Percentiles rank a stretch among this genome's conserved stretches.
phyloP scores from a whole-genome alignment of 2,888 invertebrate species.

The Philereme transversata region DNA sequence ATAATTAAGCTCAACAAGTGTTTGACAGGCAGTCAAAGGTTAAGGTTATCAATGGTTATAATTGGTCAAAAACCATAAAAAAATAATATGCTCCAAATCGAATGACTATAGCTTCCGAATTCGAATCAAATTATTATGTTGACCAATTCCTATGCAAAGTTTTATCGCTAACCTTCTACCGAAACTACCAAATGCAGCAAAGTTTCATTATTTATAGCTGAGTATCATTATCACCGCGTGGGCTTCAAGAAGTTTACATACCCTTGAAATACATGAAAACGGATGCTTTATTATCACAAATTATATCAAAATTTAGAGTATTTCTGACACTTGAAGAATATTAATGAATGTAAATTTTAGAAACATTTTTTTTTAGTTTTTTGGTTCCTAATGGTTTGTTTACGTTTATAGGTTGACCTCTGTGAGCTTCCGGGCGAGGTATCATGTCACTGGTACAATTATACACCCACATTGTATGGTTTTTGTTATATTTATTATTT shows the following conservation, averaged over 20 bases:
- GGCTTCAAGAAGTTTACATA: constrained; percentile 8
- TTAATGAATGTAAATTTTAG: constrained; percentile 42
- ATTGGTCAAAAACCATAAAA: not conserved
- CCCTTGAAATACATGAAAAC: constrained; percentile 29
- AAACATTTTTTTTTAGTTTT: constrained; percentile 27
- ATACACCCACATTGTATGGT: constrained; percentile 26
- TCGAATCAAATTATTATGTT: constrained; percentile 8
- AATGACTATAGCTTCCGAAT: constrained; percentile 22
- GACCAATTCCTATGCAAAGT: constrained; percentile 18
- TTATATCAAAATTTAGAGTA: constrained; percentile 24
- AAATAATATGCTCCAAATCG: constrained; percentile 11
- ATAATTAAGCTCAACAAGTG: too few relatives aligned
- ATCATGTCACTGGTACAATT: constrained; percentile 31
- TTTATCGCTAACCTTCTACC: constrained; percentile 19
- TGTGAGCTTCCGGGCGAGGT: constrained; percentile 44
- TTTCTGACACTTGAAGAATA: constrained; percentile 43
- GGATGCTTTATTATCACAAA: constrained; percentile 23
- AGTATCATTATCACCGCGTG: constrained; percentile 28
- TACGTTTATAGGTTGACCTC: constrained; percentile 41
- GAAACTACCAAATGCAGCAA: constrained; percentile 10
- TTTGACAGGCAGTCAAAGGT: too few relatives aligned
- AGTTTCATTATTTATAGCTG: constrained; percentile 12
- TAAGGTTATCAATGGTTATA: too few relatives aligned
- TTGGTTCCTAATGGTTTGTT: constrained; percentile 51
- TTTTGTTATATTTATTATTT: constrained; percentile 31